Evolutionary conservation across 1,140 invertebrate genomes (phyloP).

Genomic region (Formica exsecta): DNA sequence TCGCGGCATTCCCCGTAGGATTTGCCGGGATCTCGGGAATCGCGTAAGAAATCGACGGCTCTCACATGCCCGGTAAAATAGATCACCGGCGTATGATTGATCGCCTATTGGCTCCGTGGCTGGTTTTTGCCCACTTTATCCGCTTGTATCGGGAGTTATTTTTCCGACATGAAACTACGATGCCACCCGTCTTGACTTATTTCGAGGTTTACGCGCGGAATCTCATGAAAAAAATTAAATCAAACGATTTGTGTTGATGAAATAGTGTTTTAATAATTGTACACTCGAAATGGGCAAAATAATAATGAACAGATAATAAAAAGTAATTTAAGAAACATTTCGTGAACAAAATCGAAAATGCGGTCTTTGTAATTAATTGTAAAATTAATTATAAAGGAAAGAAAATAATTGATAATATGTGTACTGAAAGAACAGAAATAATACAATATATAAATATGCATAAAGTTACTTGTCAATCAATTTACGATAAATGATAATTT

Average conservation of each 20-base stretch:
- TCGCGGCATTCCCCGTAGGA: constrained; percentile 80
- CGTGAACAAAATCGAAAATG: neutral
- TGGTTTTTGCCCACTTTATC: constrained; percentile 67
- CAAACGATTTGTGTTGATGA: neutral
- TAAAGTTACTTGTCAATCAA: neutral
- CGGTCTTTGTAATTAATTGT: neutral
- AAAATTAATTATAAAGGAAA: neutral
- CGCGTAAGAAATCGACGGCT: constrained; percentile 82
- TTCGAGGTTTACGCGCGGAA: constrained; percentile 16
- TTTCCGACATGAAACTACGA: constrained; percentile 29
- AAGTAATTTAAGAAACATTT: neutral
- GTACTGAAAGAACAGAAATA: neutral
- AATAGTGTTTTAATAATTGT: constrained; percentile 15
- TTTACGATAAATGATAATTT: neutral
- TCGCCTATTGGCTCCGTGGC: constrained; percentile 79
- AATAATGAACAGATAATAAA: neutral
- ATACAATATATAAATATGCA: neutral
- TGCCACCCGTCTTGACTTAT: constrained; percentile 21
- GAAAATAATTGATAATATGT: neutral
- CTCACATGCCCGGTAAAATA: constrained; percentile 84
- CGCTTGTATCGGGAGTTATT: constrained; percentile 62
- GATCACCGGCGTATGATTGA: constrained; percentile 85
- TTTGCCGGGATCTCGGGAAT: constrained; percentile 73
- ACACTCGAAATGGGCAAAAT: neutral
- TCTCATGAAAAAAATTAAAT: constrained; percentile 18